Percentiles rank a stretch among this genome's conserved stretches.
phyloP scores from a whole-genome alignment of 1,140 invertebrate species.

The Tigriopus japonicus region DNA sequence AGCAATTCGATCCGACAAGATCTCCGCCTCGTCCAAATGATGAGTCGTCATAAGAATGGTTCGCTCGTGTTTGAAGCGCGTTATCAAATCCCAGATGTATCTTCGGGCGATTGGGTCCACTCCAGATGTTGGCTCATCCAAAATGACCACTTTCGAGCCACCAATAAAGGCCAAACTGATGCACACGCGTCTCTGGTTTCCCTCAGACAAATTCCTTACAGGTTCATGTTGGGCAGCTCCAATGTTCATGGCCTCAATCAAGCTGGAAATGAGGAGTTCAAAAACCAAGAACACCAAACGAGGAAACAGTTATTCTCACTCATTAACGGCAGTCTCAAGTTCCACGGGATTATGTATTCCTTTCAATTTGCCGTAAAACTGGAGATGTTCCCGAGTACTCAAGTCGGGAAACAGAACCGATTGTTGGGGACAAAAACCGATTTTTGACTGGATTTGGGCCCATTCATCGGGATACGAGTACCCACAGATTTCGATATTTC shows the following conservation, averaged over 20 bases:
- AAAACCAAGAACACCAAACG: no score
- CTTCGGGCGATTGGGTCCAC: slow-evolving; percentile 37
- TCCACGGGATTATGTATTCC: neutral
- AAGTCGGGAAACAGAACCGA: neutral
- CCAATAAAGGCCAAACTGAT: slow-evolving; percentile 18
- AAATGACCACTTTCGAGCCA: slow-evolving; percentile 28
- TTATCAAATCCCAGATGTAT: slow-evolving; percentile 39
- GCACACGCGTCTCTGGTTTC: slow-evolving; percentile 38
- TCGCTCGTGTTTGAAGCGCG: slow-evolving; percentile 26
- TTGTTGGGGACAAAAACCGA: slow-evolving; percentile 4
- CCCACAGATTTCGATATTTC: neutral
- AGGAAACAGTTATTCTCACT: neutral
- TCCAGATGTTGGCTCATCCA: slow-evolving; percentile 32
- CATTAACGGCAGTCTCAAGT: neutral
- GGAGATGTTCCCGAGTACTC: neutral
- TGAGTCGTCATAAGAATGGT: slow-evolving; percentile 49
- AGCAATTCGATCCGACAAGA: slow-evolving; percentile 46
- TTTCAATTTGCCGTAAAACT: neutral
- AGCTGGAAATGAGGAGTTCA: neutral
- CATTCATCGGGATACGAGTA: neutral
- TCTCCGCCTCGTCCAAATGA: slow-evolving; percentile 34
- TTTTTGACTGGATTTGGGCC: neutral
- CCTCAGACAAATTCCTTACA: slow-evolving; percentile 17
- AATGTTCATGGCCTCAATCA: neutral
- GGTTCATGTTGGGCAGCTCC: neutral